These are phyloP conservation scores for Trematomus loennbergii DNA, from an alignment of 2,113 vertebrate genomes.

Conservation along the genomic window DNA sequence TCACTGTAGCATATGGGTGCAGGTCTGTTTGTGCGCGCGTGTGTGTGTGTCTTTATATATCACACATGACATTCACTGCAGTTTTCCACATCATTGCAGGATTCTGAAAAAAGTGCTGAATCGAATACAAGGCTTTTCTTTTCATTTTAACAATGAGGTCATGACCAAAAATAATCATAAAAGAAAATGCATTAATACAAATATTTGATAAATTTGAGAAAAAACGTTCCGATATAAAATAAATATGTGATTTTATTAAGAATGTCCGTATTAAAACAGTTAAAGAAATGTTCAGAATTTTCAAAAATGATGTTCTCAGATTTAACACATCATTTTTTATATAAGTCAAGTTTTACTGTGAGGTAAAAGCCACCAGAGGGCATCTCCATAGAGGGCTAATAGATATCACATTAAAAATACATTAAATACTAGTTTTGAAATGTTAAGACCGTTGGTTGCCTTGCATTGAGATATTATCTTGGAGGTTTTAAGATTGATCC, in stretches of 20 bases:
- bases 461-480: neutral
- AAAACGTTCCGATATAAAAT: too few relatives aligned
- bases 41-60: neutral
- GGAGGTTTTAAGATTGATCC: neutral
- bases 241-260: too few relatives aligned
- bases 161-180: neutral
- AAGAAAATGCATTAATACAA: too few relatives aligned
- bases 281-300: neutral
- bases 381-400: neutral
- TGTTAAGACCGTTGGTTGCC: neutral
- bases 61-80: slow-evolving; percentile 20
- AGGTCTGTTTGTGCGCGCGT: slow-evolving; percentile 4
- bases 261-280: too few relatives aligned
- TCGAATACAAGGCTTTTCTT: neutral
- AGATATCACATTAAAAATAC: neutral
- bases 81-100: slow-evolving; percentile 6
- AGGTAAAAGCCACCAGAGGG: neutral
- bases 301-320: neutral
- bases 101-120: neutral
- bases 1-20: slow-evolving; percentile 44
- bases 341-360: neutral
- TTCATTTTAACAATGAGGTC: neutral
- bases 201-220: too few relatives aligned
- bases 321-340: neutral
- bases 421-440: neutral